Conservation (phyloP, 1,140 invertebrate species). For the Mizuhopecten yessoensis region DNA sequence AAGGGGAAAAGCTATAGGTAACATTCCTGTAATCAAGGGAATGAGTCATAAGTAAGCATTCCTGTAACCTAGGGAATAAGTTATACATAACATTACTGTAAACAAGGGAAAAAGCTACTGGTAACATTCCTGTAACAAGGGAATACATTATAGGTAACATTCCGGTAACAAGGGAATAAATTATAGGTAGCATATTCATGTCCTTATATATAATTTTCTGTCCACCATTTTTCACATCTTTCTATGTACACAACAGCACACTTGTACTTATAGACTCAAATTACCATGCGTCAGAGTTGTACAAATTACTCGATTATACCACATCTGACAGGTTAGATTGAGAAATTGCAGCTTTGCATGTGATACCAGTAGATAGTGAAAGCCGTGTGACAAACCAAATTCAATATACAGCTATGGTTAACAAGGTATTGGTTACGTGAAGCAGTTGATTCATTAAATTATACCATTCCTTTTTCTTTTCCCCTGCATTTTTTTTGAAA, state of each 20-base stretch:
- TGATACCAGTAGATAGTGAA: not conserved
- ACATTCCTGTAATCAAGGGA: not conserved
- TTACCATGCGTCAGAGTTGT: not conserved
- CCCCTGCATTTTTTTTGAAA: not conserved
- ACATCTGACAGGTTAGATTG: not conserved
- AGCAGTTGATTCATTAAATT: not conserved
- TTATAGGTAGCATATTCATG: too few species aligned
- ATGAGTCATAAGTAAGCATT: not conserved
- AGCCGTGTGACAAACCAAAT: not conserved
- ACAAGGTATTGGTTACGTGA: not conserved
- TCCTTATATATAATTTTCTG: too few species aligned
- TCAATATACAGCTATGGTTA: not conserved
- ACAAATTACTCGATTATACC: constrained; percentile 1
- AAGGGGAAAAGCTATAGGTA: too few species aligned
- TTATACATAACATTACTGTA: too few species aligned
- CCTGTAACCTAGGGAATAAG: too few species aligned
- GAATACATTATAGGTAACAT: too few species aligned
- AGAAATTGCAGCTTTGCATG: not conserved
- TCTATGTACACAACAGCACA: not conserved
- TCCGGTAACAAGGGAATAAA: too few species aligned
- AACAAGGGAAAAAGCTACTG: too few species aligned
- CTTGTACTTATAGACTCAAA: not conserved
- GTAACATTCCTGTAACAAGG: too few species aligned
- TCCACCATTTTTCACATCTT: too few species aligned
- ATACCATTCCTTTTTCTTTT: not conserved